Conservation (phyloP, 2,113 vertebrate genomes). For the Numenius arquata region DNA sequence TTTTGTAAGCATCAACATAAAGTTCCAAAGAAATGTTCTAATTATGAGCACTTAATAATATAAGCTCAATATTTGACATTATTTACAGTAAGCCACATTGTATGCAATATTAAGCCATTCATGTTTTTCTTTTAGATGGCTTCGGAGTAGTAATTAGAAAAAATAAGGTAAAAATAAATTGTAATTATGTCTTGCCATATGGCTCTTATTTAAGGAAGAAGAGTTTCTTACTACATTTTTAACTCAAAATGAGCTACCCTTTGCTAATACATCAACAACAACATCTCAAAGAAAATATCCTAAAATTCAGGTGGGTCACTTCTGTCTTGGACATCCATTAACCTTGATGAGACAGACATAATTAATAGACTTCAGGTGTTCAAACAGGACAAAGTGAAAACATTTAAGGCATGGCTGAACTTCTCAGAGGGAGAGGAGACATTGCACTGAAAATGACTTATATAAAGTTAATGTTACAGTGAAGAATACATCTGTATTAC, state of each 20-base stretch:
- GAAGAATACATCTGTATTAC: neutral
- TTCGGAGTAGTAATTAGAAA: constrained; percentile 11
- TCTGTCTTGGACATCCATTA: neutral
- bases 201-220: neutral
- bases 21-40: neutral
- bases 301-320: neutral
- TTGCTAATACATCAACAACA: neutral
- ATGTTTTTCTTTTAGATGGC: neutral
- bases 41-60: neutral
- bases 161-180: neutral
- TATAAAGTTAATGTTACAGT: neutral
- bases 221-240: neutral
- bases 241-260: neutral
- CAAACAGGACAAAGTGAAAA: neutral
- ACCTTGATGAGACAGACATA: neutral
- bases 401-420: neutral
- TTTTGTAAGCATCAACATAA: neutral
- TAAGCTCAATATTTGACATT: neutral
- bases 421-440: neutral
- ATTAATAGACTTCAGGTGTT: constrained; percentile 5
- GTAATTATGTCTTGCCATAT: neutral
- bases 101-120: neutral
- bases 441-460: neutral
- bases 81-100: neutral
- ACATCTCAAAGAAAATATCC: neutral